phyloP scores from a whole-genome alignment of 1,140 invertebrate species.

The Venustaconcha ellipsiformis region DNA sequence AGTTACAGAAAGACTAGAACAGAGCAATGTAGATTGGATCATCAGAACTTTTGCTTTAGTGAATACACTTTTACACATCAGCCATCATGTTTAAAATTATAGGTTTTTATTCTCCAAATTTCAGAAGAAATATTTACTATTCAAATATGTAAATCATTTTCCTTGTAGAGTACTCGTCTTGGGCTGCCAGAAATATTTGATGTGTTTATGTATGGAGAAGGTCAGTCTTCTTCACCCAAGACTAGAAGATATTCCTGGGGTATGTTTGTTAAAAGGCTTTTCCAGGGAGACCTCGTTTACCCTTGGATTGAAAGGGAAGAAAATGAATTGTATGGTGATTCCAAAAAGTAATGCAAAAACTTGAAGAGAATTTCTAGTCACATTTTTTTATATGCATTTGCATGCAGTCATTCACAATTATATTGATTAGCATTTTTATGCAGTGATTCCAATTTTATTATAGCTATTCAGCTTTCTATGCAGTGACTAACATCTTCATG shows the following conservation, averaged over 20 bases:
- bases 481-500: too few species aligned
- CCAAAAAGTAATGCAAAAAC: too few species aligned
- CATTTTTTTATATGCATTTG: too few species aligned
- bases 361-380: too few species aligned
- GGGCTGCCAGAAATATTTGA: constrained; percentile 9
- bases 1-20: too few species aligned
- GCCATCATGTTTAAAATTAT: not conserved
- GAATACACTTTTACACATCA: too few species aligned
- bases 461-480: too few species aligned
- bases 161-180: constrained; percentile 7
- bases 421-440: too few species aligned
- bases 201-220: not conserved
- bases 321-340: not conserved
- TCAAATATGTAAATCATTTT: not conserved
- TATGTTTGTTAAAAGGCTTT: constrained; percentile 28
- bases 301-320: constrained; percentile 37
- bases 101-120: constrained; percentile 4
- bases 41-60: too few species aligned
- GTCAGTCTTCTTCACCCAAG: not conserved
- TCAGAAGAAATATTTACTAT: not conserved
- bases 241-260: constrained; percentile 24
- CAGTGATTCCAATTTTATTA: too few species aligned
- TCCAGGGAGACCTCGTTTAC: constrained; percentile 39
- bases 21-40: too few species aligned
- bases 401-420: too few species aligned